Evolutionary conservation across 2,888 invertebrate species (phyloP).

Genomic region (Xestia rhomboidea): DNA sequence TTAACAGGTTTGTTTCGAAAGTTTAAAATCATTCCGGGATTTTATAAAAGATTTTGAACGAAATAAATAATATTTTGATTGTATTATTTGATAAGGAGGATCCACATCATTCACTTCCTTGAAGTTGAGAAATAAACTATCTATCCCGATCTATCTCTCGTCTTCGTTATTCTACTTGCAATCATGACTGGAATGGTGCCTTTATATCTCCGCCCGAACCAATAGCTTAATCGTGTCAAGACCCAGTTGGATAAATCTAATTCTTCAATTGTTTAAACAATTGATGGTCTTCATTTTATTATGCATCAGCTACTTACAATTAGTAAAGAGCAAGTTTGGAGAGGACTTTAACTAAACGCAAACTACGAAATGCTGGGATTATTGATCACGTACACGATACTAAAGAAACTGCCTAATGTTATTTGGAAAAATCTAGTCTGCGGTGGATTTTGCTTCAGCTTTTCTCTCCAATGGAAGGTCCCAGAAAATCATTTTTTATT

Average conservation of each 20-base stretch:
- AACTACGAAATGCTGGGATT: not conserved
- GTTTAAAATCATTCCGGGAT: not conserved
- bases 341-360: not conserved
- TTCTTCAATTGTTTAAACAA: constrained; percentile 16
- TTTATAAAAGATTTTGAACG: no score
- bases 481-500: no score
- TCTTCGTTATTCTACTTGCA: no score
- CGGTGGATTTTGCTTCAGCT: not conserved
- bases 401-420: not conserved
- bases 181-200: constrained; percentile 36
- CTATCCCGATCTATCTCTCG: no score
- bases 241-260: constrained; percentile 30
- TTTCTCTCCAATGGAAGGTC: not conserved
- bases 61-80: no score
- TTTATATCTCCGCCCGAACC: constrained; percentile 10
- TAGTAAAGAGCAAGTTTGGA: not conserved
- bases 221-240: constrained; percentile 20
- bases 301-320: not conserved
- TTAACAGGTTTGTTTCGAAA: not conserved
- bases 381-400: not conserved
- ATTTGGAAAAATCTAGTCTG: not conserved
- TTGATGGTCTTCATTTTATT: constrained; percentile 15
- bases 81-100: not conserved
- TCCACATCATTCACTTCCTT: no score
- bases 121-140: no score